Evolutionary conservation across 2,888 invertebrate genomes (phyloP), one percentile per base, ranked within the genome.

Genomic region (Actias luna): DNA sequence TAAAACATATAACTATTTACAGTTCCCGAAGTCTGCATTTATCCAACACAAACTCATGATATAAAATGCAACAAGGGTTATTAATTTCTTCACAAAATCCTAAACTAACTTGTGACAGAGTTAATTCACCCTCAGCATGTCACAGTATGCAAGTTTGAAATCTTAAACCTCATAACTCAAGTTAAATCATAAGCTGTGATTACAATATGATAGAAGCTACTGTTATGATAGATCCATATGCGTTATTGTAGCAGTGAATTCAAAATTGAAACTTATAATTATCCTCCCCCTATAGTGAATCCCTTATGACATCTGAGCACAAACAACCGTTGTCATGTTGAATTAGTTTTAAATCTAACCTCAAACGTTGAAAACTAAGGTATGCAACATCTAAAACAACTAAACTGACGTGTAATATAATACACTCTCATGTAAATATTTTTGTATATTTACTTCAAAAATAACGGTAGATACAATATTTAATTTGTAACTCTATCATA

Each of bases 401-500:
- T 61, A 64, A 68, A 71, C 67, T 69, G 65, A 69, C 69, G 68
- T 81, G 46, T 82, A 90, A 89, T 89, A 89, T 88, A 91, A 92
- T 91, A 93, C 91, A 90, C 92, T 84, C 85, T 82, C 62, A 79
- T 92, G 92, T 92, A 92, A 92, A 93, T 92, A 93, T 92, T 89
- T n/a, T 89, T 90, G 92, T 92, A 92, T 92, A 93, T 93, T 93
- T 93, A 92, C 92, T 93, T 93, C 92, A 92, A 93, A 92, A 93
- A 91, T 91, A 93, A 92, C 87, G 84, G 89, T 93, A 91, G 88
- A 92, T 92, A 92, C 92, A 91, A 89, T 92, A 89, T 89, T 88
- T 84, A 84, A 88, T 92, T 87, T 90, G 90, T 90, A 91, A 87
- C 87, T 88, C 86, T 91, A 90, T 89, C 83, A 72, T 85, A 84